These are phyloP conservation scores for Morpho deidamia DNA, from an alignment of 2,888 invertebrate genomes.

Conservation along the genomic window DNA sequence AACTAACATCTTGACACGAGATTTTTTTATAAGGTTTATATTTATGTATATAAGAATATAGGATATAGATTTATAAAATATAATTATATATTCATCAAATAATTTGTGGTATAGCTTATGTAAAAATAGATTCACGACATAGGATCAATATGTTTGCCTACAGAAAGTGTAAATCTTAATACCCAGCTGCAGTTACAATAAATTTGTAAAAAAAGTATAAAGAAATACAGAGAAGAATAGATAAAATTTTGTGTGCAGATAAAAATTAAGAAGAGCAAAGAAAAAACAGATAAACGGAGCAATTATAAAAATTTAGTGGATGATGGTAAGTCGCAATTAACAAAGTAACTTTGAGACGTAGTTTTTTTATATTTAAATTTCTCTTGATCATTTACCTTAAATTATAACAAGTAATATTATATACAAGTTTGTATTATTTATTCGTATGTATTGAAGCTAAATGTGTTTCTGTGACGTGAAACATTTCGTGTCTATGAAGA, in stretches of 20 bases:
- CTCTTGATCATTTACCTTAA: no score
- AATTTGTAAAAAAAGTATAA: constrained; percentile 45
- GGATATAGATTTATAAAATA: no score
- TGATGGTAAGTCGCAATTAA: constrained; percentile 35
- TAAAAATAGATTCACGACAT: not conserved
- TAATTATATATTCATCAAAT: no score
- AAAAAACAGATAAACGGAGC: constrained; percentile 36
- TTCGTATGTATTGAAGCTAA: no score
- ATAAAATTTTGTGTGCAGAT: constrained; percentile 65
- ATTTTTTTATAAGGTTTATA: no score
- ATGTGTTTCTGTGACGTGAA: no score
- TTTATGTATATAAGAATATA: no score
- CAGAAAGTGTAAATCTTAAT: constrained; percentile 60
- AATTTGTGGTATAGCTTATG: not conserved
- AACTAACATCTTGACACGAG: no score
- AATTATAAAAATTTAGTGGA: constrained; percentile 36
- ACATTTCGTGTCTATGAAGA: no score
- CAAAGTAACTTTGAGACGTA: not conserved
- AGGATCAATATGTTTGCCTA: constrained; percentile 54
- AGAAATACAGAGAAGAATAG: constrained; percentile 49
- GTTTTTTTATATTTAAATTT: no score
- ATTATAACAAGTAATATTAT: no score
- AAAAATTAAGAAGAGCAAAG: constrained; percentile 40
- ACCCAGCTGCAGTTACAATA: constrained; percentile 36
- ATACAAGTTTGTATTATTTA: no score